Conservation (phyloP, 2,888 invertebrate genomes). For the Drosophila nr. perissopoda region DNA sequence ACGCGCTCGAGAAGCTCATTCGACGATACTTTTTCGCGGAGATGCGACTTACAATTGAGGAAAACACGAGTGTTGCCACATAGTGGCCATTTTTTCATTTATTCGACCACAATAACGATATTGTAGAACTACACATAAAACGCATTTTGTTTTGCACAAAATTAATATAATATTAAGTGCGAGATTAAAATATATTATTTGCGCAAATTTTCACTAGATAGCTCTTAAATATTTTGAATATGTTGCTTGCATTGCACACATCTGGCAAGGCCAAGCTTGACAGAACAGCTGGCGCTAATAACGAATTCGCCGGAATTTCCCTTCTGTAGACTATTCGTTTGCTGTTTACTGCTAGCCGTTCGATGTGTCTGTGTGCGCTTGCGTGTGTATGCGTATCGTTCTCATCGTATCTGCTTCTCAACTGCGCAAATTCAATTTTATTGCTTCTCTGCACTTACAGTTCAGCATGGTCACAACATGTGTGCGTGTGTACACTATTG, state of each 20-base stretch:
- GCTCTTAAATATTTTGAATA: not conserved
- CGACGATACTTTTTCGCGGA: not conserved
- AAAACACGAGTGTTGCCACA: constrained; percentile 34
- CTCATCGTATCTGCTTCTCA: constrained; percentile 33
- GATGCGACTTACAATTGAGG: constrained; percentile 8
- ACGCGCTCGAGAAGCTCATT: not conserved
- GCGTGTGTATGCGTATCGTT: constrained; percentile 29
- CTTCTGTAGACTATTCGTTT: not conserved
- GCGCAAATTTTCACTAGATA: not conserved
- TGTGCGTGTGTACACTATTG: not conserved
- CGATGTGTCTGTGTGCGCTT: constrained; percentile 26
- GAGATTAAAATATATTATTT: not conserved
- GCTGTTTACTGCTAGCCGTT: not conserved
- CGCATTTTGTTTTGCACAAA: not conserved
- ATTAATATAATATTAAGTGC: not conserved
- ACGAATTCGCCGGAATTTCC: constrained; percentile 29
- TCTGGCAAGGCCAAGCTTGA: constrained; percentile 28
- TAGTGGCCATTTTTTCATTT: not conserved
- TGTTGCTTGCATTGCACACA: not conserved
- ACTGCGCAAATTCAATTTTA: constrained; percentile 1
- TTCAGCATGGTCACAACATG: not conserved
- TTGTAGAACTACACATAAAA: not conserved
- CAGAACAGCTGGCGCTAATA: constrained; percentile 24
- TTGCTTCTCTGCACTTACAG: not conserved
- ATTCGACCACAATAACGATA: not conserved